Conservation (phyloP, 2,113 vertebrate species). For the Morone chrysops region DNA sequence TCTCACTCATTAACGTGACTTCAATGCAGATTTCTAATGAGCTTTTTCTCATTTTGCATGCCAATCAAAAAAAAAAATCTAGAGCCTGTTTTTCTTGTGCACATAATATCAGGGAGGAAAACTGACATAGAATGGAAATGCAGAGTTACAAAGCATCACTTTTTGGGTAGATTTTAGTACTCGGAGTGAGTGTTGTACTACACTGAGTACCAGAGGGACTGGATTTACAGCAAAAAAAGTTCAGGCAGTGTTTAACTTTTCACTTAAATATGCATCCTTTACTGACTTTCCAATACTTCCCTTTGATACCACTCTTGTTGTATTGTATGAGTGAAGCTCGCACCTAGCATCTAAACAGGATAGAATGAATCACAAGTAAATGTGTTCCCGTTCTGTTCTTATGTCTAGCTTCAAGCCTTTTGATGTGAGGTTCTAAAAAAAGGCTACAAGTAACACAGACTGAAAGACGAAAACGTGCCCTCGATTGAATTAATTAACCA, state of each 20-base stretch:
- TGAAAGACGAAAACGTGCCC: conserved; percentile 38
- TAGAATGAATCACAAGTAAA: conserved; percentile 17
- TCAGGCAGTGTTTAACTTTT: conserved; percentile 14
- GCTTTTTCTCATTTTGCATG: conserved; percentile 21
- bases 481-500: conserved; percentile 72
- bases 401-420: conserved; percentile 33
- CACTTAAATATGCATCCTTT: not conserved
- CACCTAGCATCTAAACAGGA: conserved; percentile 16
- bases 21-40: conserved; percentile 40
- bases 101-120: not conserved
- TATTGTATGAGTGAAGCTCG: not conserved
- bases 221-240: not conserved
- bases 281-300: not conserved
- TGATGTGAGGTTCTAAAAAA: conserved; percentile 29
- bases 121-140: not conserved
- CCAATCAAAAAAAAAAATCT: not conserved
- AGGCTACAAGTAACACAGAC: conserved; percentile 16
- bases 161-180: not conserved
- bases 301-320: conserved; percentile 24
- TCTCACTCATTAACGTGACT: conserved; percentile 17
- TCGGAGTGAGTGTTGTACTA: not conserved
- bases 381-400: conserved; percentile 2
- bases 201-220: not conserved
- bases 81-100: not conserved
- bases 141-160: not conserved